Evolutionary conservation across 2,888 invertebrate species (phyloP), one percentile per base, ranked within the genome.

Genomic region (Agrilus mali): DNA sequence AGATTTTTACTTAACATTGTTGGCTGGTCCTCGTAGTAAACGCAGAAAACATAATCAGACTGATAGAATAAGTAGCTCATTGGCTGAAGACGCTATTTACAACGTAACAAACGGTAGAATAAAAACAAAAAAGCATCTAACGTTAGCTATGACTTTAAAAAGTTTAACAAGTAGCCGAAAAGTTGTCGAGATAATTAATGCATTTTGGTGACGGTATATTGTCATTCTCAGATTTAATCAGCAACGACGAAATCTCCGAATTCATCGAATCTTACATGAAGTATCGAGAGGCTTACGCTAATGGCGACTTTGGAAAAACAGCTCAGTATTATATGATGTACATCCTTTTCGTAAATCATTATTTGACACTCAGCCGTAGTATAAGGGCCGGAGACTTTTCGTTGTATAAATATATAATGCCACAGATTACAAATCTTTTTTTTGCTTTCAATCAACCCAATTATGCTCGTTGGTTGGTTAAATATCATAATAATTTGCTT

Each of bases 91-190:
- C 43, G 10, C 50, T 8, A 51, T 56, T 33, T 54, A 52, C 42
- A 43, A 43, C 3, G 47, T 54, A 33, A 41, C 46, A 10, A 52
- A 54, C 44, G 53, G 54, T 17, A 20, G 17, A 42, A 46, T 57
- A 10, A 57, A 56, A 48, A 51, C 54, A 7, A 45, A 49, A 17
- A 57, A 57, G 41, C 56, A 57, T 37, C 44, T 59, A 17, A 53
- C 46, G 16, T 48, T 62, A 7, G 60, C 57, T 4, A 50, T 60
- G 44, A 44, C 58, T 36, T 43, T 61, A 36, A 61, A 60, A 47
- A 55, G 54, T 44, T 42, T 59, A 32, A 55, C 56, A 16, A 57
- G 52, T 41, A 54, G 53, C 44, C 41, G 50, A 45, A 55, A 58
- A 47, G 42, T 58, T 38, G 42, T 60, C 13, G 47, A 55, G 15